Conservation (phyloP, 2,888 invertebrate genomes). For the Acanthosepion pharaonis region DNA sequence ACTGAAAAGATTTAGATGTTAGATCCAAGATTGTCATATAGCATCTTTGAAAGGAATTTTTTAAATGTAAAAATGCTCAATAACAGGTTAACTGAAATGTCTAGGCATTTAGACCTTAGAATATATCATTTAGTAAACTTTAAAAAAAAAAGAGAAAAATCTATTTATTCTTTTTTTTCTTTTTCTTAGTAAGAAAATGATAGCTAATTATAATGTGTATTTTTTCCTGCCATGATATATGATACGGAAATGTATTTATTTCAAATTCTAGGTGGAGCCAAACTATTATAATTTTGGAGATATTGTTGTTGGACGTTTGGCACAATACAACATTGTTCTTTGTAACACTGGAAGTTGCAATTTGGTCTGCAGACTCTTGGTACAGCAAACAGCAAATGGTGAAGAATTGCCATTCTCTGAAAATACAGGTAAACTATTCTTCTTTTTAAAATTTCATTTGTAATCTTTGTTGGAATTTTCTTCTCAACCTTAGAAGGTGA, state of each 20-base stretch:
- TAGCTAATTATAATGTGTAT: too few species aligned
- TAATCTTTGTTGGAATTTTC: neutral
- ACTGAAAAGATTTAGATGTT: too few species aligned
- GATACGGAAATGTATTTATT: neutral
- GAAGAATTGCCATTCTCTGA: conserved; percentile 61
- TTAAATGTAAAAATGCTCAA: too few species aligned
- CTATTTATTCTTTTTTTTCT: too few species aligned
- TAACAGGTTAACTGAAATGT: too few species aligned
- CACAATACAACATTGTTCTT: conserved; percentile 64
- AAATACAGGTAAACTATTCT: conserved; percentile 58
- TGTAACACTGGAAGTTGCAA: conserved; percentile 72
- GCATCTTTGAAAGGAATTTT: too few species aligned
- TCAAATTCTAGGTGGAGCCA: conserved; percentile 66
- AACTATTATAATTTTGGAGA: conserved; percentile 71
- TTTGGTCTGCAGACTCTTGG: conserved; percentile 68
- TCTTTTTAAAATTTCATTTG: neutral
- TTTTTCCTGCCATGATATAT: neutral
- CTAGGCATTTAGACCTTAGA: too few species aligned
- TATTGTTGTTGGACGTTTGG: conserved; percentile 71
- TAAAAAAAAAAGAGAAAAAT: too few species aligned
- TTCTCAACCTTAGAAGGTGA: too few species aligned
- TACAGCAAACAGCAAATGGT: conserved; percentile 67
- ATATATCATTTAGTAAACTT: too few species aligned
- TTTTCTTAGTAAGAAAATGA: too few species aligned
- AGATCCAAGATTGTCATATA: too few species aligned